Conservation (phyloP, 1,140 invertebrate genomes). For the Cepaea nemoralis region DNA sequence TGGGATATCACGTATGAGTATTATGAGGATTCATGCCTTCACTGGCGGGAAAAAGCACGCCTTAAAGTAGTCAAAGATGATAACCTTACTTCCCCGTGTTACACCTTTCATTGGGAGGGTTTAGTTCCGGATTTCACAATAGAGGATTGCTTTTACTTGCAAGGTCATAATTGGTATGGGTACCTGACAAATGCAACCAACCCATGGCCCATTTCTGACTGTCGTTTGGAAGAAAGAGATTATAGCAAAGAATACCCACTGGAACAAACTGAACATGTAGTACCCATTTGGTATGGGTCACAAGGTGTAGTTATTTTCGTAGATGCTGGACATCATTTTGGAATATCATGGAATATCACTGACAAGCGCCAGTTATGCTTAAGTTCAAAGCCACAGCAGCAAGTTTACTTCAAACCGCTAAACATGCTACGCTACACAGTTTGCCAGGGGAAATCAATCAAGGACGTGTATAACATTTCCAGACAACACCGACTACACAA, state of each 20-base stretch:
- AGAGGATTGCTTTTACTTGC: constrained; percentile 53
- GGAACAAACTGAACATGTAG: constrained; percentile 39
- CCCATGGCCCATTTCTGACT: constrained; percentile 43
- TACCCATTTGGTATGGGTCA: constrained; percentile 47
- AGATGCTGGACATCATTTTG: constrained; percentile 45
- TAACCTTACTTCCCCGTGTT: constrained; percentile 40
- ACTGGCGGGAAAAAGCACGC: constrained; percentile 45
- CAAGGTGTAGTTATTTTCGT: constrained; percentile 47
- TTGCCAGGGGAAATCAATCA: constrained; percentile 44
- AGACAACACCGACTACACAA: constrained; percentile 36
- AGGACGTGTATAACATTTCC: constrained; percentile 39
- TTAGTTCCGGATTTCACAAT: constrained; percentile 32
- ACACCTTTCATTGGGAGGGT: constrained; percentile 47
- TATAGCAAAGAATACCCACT: constrained; percentile 45
- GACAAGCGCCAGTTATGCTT: constrained; percentile 51
- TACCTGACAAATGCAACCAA: constrained; percentile 34
- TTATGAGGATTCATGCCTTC: constrained; percentile 44
- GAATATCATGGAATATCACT: constrained; percentile 43
- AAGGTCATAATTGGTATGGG: constrained; percentile 48
- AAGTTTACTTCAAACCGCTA: background rate
- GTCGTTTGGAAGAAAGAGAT: constrained; percentile 29
- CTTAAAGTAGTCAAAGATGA: constrained; percentile 39
- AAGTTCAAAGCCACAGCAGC: constrained; percentile 25
- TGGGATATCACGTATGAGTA: constrained; percentile 29
- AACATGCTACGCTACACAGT: constrained; percentile 47